These are phyloP conservation scores for Podilymbus podiceps DNA, from an alignment of 2,113 vertebrate species.

Conservation along the genomic window DNA sequence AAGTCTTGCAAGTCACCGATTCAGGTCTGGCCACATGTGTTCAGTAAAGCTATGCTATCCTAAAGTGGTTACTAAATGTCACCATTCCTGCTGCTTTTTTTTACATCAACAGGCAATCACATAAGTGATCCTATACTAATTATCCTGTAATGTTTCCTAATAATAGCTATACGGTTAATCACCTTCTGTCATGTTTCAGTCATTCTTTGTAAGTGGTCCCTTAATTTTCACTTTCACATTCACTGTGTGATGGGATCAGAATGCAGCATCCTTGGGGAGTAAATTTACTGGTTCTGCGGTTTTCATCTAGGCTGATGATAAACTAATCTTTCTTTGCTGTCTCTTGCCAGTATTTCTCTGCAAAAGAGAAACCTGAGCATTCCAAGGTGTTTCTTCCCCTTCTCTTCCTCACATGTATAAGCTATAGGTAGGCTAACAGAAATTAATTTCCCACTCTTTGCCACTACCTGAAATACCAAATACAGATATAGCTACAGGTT, in stretches of 20 bases:
- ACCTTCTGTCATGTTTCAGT: background rate
- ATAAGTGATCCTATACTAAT: background rate
- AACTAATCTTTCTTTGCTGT: background rate
- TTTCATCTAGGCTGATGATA: background rate
- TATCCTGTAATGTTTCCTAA: background rate
- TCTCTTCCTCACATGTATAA: background rate
- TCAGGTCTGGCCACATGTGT: background rate
- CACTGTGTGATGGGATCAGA: background rate
- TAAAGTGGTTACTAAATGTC: background rate
- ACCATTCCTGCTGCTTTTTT: background rate
- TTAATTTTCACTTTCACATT: background rate
- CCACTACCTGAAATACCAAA: background rate
- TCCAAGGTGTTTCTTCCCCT: background rate
- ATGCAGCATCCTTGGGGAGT: background rate
- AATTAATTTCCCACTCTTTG: background rate
- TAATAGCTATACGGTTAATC: background rate
- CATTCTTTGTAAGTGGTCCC: background rate
- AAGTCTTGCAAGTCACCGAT: background rate
- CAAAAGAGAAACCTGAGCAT: background rate
- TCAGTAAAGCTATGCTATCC: background rate
- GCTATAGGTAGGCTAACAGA: background rate
- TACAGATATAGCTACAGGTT: background rate
- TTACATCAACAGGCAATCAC: background rate
- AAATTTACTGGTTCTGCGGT: background rate
- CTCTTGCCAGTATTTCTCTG: background rate